Conservation (phyloP, 2,797 vertebrate species). For the Gobionotothen gibberifrons region DNA sequence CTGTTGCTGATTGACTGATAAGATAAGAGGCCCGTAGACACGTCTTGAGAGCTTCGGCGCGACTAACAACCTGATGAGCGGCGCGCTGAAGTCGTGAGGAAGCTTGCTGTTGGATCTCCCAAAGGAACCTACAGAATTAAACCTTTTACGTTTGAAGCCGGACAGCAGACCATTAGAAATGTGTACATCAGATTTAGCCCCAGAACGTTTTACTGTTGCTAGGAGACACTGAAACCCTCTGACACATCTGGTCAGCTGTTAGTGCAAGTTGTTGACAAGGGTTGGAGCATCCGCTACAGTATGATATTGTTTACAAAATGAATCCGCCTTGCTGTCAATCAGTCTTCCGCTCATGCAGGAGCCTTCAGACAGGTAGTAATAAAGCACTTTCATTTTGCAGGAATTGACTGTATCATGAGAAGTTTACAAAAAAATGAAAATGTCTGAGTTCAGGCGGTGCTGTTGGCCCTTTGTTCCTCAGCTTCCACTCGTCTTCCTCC, state of each 20-base stretch:
- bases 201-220: constrained; percentile 71
- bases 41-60: constrained; percentile 14
- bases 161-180: constrained; percentile 21
- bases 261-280: constrained; percentile 63
- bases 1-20: constrained; percentile 60
- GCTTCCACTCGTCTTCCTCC: constrained; percentile 60
- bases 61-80: constrained; percentile 60
- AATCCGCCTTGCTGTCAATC: constrained; percentile 27
- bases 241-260: constrained; percentile 78
- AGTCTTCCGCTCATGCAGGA: background rate
- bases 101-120: background rate
- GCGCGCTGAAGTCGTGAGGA: constrained; percentile 13
- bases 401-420: constrained; percentile 4
- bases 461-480: constrained; percentile 35
- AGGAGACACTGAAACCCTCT: constrained; percentile 71
- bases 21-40: constrained; percentile 56
- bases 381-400: background rate
- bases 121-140: background rate
- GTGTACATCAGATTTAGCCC: constrained; percentile 34
- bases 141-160: constrained; percentile 11
- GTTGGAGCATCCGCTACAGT: constrained; percentile 47
- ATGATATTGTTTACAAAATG: constrained; percentile 46
- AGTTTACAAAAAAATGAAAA: constrained; percentile 52
- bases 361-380: background rate
- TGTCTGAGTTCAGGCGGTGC: constrained; percentile 34